Evolutionary conservation across 2,888 invertebrate species (phyloP).

Genomic region (Torymus aiolomorphi): DNA sequence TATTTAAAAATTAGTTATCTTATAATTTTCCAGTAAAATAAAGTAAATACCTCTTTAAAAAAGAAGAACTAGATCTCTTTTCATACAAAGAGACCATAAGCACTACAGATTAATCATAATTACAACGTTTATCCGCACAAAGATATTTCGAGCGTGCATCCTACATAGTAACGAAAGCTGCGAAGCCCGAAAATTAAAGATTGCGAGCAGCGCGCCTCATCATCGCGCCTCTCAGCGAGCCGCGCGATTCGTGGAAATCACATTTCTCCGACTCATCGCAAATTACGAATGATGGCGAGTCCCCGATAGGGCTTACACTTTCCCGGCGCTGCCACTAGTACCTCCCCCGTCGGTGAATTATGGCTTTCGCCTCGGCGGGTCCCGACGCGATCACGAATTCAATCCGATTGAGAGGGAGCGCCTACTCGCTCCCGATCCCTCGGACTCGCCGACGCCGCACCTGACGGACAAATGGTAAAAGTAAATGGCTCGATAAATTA

Average conservation of each 20-base stretch:
- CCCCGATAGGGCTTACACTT: slow-evolving; percentile 22
- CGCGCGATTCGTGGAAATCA: slow-evolving; percentile 43
- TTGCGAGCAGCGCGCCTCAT: background rate
- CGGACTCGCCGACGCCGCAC: background rate
- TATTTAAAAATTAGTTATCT: too few species aligned
- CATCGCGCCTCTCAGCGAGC: background rate
- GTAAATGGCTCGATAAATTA: slow-evolving; percentile 47
- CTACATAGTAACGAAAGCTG: too few species aligned
- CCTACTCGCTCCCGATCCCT: background rate
- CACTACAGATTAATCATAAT: slow-evolving; percentile 21
- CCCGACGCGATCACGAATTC: slow-evolving; percentile 52
- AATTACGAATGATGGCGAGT: slow-evolving; percentile 48
- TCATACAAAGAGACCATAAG: background rate
- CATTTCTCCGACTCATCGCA: slow-evolving; percentile 51
- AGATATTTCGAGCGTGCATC: slow-evolving; percentile 1
- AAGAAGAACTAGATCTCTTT: too few species aligned
- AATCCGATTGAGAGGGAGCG: slow-evolving; percentile 47
- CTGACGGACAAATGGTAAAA: slow-evolving; percentile 27
- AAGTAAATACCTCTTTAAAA: too few species aligned
- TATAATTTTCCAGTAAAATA: too few species aligned
- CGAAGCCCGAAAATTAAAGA: background rate
- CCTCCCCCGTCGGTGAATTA: slow-evolving; percentile 38
- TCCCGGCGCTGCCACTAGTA: background rate
- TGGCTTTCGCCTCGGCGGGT: slow-evolving; percentile 37
- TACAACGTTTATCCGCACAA: background rate